Conservation (phyloP, 1,140 invertebrate species). For the Drosophila trapezifrons region DNA sequence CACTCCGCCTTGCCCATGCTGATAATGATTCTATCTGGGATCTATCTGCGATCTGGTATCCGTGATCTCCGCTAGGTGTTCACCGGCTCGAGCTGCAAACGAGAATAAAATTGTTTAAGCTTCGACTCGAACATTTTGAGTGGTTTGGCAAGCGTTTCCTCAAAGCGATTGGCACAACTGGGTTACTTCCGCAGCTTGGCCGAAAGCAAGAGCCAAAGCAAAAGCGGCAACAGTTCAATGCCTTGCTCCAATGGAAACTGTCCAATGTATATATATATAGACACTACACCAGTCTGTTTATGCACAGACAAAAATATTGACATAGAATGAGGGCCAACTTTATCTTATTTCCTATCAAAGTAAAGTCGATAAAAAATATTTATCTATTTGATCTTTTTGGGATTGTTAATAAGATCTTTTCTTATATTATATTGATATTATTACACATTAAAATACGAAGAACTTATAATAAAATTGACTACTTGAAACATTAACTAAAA, state of each 20-base stretch:
- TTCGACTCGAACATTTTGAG: constrained; percentile 52
- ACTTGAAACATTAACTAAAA: neutral
- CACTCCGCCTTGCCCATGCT: constrained; percentile 76
- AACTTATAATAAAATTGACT: neutral
- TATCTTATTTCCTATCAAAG: neutral
- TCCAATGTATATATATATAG: constrained; percentile 3
- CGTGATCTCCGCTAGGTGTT: constrained; percentile 38
- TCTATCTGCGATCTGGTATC: constrained; percentile 1
- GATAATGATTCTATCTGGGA: constrained; percentile 3
- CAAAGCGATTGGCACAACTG: constrained; percentile 57
- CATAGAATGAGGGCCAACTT: constrained; percentile 3
- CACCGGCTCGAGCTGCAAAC: constrained; percentile 60
- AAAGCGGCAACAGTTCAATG: constrained; percentile 62
- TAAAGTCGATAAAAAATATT: neutral
- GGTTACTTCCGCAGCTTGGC: constrained; percentile 67
- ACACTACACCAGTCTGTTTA: neutral
- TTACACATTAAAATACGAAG: neutral
- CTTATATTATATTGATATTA: neutral
- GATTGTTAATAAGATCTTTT: neutral
- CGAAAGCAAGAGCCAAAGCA: constrained; percentile 33
- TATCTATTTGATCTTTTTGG: neutral
- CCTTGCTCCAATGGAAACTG: constrained; percentile 62
- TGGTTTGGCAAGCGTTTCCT: constrained; percentile 54
- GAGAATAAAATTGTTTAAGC: constrained; percentile 67
- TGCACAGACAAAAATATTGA: constrained; percentile 3